Evolutionary conservation across 2,797 vertebrate genomes (phyloP), one percentile per base, ranked within the genome.

Genomic region (Eidolon dupreanum): DNA sequence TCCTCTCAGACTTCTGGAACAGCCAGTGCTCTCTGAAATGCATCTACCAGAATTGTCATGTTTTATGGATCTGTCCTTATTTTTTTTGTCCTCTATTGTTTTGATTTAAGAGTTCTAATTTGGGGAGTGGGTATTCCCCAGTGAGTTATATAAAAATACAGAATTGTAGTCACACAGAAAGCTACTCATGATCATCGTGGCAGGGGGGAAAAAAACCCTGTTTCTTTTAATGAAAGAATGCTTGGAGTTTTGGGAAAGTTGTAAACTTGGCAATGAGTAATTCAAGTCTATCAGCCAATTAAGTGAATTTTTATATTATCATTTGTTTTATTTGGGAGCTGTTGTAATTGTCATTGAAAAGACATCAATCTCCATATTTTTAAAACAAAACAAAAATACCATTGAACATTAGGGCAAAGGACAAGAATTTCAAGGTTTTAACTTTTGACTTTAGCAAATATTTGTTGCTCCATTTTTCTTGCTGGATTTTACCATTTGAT

Each of bases 261-360:
- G n/a, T 71, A 90, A 94, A 84, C 87, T 97, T 98, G 98, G 98
- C 98, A 97, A 26, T 71, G 92, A 92, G 33, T 85, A 88, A 87
- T 88, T 97, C 46, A 93, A 93, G 57, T 78, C 73, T 94, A 66
- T 96, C 85, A 59, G 93, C 84, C 94, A 96, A 75, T 94, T 97
- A 96, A 97, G 88, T 90, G 77, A 65, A 92, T 88, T 97, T 97
- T 95, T 95, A 91, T 96, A 92, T 97, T 96, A 88, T 95, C 96
- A 43, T 96, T 97, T 98, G 97, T 98, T 98, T 98, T 94, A 93
- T 95, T 98, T 98, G 97, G 97, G 95, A 75, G 87, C 94, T 92
- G 91, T 94, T 96, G 59, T 95, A 95, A 93, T 94, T 97, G 97
- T 97, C 97, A 96, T 96, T 97, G 95, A 98, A 89, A 94, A 63